Evolutionary conservation across 1,140 invertebrate genomes (phyloP).

Genomic region (Venustaconcha ellipsiformis): DNA sequence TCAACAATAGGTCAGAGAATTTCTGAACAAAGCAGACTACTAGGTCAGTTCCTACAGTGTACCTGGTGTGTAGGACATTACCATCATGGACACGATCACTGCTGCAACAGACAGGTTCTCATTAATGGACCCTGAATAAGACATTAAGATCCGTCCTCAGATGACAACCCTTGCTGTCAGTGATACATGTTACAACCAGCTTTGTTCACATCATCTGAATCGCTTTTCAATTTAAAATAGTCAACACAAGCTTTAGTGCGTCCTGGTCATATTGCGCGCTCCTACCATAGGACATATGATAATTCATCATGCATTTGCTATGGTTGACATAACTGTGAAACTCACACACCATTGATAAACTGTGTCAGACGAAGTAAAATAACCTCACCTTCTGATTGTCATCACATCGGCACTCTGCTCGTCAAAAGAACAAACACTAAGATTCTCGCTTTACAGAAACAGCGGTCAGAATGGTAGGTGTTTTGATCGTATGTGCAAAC

Average conservation of each 20-base stretch:
- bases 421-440: neutral
- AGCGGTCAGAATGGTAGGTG: neutral
- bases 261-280: neutral
- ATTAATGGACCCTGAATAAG: conserved; percentile 21
- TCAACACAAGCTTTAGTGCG: conserved; percentile 4
- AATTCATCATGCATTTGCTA: neutral
- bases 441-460: conserved; percentile 1
- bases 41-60: neutral
- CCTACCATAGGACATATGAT: neutral
- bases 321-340: conserved; percentile 3
- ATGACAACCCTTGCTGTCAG: neutral
- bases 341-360: neutral
- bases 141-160: conserved; percentile 15
- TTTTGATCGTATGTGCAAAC: conserved; percentile 9
- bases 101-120: neutral
- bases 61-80: neutral
- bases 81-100: neutral
- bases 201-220: conserved; percentile 11
- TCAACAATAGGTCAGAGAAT: neutral
- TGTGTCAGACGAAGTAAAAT: neutral
- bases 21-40: conserved; percentile 4
- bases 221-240: conserved; percentile 19
- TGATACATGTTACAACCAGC: neutral
- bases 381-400: neutral
- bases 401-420: neutral